Evolutionary conservation across 2,888 invertebrate species (phyloP).

Genomic region (Chrysodeixis includens): DNA sequence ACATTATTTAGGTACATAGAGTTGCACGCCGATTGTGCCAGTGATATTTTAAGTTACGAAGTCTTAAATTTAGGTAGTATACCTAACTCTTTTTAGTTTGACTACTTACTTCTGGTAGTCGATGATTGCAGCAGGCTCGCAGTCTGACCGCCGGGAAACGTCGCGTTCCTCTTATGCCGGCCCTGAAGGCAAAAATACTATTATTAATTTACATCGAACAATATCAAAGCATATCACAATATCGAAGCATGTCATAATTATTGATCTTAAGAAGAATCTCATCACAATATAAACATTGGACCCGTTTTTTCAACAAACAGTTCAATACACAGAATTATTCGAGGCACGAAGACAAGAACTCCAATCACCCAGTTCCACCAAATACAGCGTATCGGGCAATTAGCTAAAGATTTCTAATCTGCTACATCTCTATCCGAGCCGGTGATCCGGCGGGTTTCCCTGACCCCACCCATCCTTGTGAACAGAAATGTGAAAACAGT

Average conservation of each 20-base stretch:
- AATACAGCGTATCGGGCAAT: slow-evolving; percentile 41
- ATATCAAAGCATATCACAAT: too few species aligned
- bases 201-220: background rate
- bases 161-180: slow-evolving; percentile 94
- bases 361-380: slow-evolving; percentile 35
- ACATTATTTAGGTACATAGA: too few species aligned
- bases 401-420: slow-evolving; percentile 53
- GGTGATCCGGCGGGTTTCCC: slow-evolving; percentile 38
- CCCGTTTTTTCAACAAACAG: background rate
- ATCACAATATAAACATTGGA: background rate
- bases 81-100: too few species aligned
- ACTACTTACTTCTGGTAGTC: slow-evolving; percentile 89
- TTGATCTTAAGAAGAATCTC: background rate
- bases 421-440: slow-evolving; percentile 46
- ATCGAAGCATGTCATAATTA: too few species aligned
- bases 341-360: slow-evolving; percentile 5
- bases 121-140: slow-evolving; percentile 90
- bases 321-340: background rate
- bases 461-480: slow-evolving; percentile 49
- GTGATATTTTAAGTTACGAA: too few species aligned
- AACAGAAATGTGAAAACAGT: slow-evolving; percentile 66
- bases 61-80: too few species aligned
- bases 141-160: slow-evolving; percentile 93
- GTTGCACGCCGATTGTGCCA: background rate
- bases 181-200: slow-evolving; percentile 85